These are phyloP conservation scores for Bemisia tabaci DNA, from an alignment of 1,140 invertebrate genomes.

Conservation along the genomic window DNA sequence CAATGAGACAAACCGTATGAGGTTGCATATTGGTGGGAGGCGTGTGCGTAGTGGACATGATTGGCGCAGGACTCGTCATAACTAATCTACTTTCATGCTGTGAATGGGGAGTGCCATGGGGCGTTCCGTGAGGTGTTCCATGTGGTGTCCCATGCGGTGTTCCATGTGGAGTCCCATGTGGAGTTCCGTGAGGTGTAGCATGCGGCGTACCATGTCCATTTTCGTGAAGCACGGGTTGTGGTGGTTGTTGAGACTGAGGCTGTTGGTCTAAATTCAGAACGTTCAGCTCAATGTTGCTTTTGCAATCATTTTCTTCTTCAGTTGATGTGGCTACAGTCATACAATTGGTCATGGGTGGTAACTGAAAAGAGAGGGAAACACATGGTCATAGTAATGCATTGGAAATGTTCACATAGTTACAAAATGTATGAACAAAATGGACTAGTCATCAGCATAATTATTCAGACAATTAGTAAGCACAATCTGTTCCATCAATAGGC, in stretches of 20 bases:
- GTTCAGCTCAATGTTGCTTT: conserved; percentile 13
- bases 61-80: conserved; percentile 18
- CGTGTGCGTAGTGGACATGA: conserved; percentile 14
- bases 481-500: too few relatives aligned
- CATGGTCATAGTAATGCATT: too few relatives aligned
- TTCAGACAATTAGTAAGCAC: too few relatives aligned
- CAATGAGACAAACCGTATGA: conserved; percentile 5
- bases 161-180: too few relatives aligned
- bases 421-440: too few relatives aligned
- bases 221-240: conserved; percentile 5
- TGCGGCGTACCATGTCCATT: background rate
- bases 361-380: background rate
- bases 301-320: conserved; percentile 19
- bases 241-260: conserved; percentile 8
- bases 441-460: too few relatives aligned
- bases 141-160: too few relatives aligned
- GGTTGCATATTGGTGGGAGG: conserved; percentile 1
- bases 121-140: too few relatives aligned
- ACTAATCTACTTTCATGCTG: conserved; percentile 11
- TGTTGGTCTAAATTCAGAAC: conserved; percentile 19
- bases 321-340: conserved; percentile 24
- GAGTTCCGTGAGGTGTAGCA: too few relatives aligned
- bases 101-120: conserved; percentile 6
- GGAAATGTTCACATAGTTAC: too few relatives aligned
- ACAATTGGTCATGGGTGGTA: conserved; percentile 13